Evolutionary conservation across 1,140 invertebrate species (phyloP), one percentile per base, ranked within the genome.

Genomic region (Sarcophaga peregrina): DNA sequence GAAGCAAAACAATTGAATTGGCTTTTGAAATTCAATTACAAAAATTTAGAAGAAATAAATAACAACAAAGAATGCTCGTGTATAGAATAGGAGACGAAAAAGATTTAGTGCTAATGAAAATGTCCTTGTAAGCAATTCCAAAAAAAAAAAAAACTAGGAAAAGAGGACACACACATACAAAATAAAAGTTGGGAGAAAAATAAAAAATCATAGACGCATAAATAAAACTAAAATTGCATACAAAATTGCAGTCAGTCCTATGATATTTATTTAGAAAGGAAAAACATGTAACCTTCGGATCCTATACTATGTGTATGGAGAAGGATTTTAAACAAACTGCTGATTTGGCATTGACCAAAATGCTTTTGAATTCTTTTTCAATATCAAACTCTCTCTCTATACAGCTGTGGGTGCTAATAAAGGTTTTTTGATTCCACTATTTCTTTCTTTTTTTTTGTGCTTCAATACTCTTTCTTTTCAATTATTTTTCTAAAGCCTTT

Each of bases 21-120:
- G 25, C 25, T 37, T 37, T 17, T 25, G 62, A 68, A 20, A 68
- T 68, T 68, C 62, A 68, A 68, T 68, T 68, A 68, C 62, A 68
- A 37, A 37, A 37, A 37, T 37, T 37, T 37, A 37, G 25, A 37
- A 37, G 4, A 37, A 37, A n/a, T n/a, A n/a, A 37, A 37, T 37
- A 37, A 37, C 4, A 37, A 37, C 1, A 37, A 37, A 37, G 1
- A 37, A 37, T 37, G 25, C 25, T 37, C 25, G 25, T 37, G 25
- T 37, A 37, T 37, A 37, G 25, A 37, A 37, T 37, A 37, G 25
- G 15, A 58, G n/a, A 15, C 54, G 13, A 58, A 58, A 58, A n/a
- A 20, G 62, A 68, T 68, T 68, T 68, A 68, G 20, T 20, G 62
- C 62, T 68, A 68, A 68, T 68, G 62, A 68, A 58, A 58, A 68